phyloP scores from a whole-genome alignment of 35 echinoderm and acorn worm genomes.

The Hemicentrotus pulcherrimus region DNA sequence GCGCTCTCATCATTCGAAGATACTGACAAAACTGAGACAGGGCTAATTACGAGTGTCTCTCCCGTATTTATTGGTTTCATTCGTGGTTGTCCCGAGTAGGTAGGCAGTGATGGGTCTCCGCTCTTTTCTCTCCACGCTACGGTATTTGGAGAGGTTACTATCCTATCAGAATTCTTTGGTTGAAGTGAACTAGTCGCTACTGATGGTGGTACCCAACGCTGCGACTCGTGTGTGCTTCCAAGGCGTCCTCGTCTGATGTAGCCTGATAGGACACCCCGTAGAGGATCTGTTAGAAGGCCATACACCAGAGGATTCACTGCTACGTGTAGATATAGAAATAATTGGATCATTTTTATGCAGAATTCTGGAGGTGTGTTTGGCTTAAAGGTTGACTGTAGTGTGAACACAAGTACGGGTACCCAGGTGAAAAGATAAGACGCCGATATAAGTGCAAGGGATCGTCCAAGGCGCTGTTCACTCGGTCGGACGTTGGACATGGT shows the following conservation, averaged over 20 bases:
- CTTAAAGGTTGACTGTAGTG: slow-evolving; percentile 34
- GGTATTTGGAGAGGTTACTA: neutral
- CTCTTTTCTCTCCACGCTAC: neutral
- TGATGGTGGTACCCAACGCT: slow-evolving; percentile 35
- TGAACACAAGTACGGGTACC: slow-evolving; percentile 52
- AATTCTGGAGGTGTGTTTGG: neutral
- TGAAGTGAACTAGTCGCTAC: neutral
- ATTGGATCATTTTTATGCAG: slow-evolving; percentile 54
- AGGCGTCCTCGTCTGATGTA: neutral
- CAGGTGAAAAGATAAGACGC: slow-evolving; percentile 56
- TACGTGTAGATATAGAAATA: slow-evolving; percentile 58
- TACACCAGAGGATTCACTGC: slow-evolving; percentile 68
- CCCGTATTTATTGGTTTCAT: neutral
- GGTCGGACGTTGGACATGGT: slow-evolving; percentile 65
- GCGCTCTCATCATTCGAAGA: neutral
- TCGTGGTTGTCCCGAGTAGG: neutral
- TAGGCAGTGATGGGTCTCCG: neutral
- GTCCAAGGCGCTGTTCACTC: slow-evolving; percentile 56
- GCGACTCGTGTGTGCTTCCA: neutral
- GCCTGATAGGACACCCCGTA: slow-evolving; percentile 31
- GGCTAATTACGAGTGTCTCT: neutral
- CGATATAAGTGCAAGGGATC: slow-evolving; percentile 56
- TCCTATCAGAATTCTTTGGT: neutral
- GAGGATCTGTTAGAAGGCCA: slow-evolving; percentile 54
- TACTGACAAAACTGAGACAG: neutral